Evolutionary conservation across 2,888 invertebrate species (phyloP), one percentile per base, ranked within the genome.

Genomic region (Trachelus troglodyta): DNA sequence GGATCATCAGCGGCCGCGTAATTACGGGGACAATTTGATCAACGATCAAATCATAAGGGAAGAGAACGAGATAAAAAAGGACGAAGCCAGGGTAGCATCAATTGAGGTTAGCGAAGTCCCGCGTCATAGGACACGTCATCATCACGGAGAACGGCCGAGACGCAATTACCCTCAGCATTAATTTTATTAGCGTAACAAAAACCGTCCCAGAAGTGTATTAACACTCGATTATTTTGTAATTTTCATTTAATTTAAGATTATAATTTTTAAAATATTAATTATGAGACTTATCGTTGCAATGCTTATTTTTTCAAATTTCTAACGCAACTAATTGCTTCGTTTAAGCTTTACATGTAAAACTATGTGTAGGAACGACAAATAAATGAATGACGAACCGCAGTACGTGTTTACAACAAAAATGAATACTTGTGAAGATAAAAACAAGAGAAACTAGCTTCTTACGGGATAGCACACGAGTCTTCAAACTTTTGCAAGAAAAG

Each of bases 51-150:
- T 83, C 40, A 75, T 79, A 31, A 81, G 79, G 33, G 80, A 84
- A 9, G 75, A 79, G 73, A 33, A 4, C 11, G 75, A 75, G 69
- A 11, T 75, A 75, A 77, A 71, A 79, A 81, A 37, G 79, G 81
- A 23, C 69, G 76, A 79, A 30, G 84, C 85, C 4, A 85, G 85
- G 73, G 81, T 89, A 1, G 81, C 86, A 1, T 89, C 89, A n/a
- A 85, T 89, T 12, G 85, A 88, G 76, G 84, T 89, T n/a, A 88
- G 87, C 81, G 85, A 88, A 76, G 73, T 86, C 11, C 85, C 86
- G 0, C 84, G 79, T 4, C 89, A 88, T 74, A 87, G 85, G 76
- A 85, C 81, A 33, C 86, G 89, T 12, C 89, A 89, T 79, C 89
- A 89, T 80, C 89, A 89, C 34, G 89, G 89, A 68, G 78, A 78